Evolutionary conservation across 2,113 vertebrate genomes (phyloP), one percentile per base, ranked within the genome.

Genomic region (Hippopotamus amphibius): DNA sequence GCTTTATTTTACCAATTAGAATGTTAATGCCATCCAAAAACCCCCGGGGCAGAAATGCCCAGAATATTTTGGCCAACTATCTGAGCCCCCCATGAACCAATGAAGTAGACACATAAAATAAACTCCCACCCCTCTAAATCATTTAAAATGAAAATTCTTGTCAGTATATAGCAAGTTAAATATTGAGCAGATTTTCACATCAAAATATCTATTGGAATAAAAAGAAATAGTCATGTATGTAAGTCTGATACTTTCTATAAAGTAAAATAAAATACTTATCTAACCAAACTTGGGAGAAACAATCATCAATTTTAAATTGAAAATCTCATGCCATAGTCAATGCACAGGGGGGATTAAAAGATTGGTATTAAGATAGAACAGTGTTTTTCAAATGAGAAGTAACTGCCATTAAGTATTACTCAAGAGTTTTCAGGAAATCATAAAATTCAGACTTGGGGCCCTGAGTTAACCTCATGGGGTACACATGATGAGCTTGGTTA

Each of bases 161-260:
- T 50, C 22, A 41, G 12, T 33, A 41, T n/a, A 85, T 50, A 77
- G 16, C 16, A 95, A 87, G 55, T 59, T 37, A 21, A 91, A 96
- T 85, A 63, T 53, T 79, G 1, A 89, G 22, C 21, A 59, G 0
- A 43, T 96, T 96, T 88, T 93, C 22, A 76, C 19, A 71, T 48
- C 26, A 93, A 93, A 94, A 86, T 72, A 12, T 89, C 59, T 6
- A 66, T 48, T 93, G 30, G 12, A 83, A 74, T 90, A 85, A 85
- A 90, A 92, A 19, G 3, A 93, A 88, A 83, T 79, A 17, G 1
- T 22, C 63, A 71, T 6, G 69, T 74, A 55, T 17, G 16, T 57
- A 55, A 7, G 21, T 6, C 10, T 7, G 11, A 77, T 88, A 66
- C 0, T 0, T 80, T 59, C 7, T 72, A n/a, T n/a, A 77, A 92